These are phyloP conservation scores for Encarsia formosa DNA, from an alignment of 2,888 invertebrate species.

Conservation along the genomic window DNA sequence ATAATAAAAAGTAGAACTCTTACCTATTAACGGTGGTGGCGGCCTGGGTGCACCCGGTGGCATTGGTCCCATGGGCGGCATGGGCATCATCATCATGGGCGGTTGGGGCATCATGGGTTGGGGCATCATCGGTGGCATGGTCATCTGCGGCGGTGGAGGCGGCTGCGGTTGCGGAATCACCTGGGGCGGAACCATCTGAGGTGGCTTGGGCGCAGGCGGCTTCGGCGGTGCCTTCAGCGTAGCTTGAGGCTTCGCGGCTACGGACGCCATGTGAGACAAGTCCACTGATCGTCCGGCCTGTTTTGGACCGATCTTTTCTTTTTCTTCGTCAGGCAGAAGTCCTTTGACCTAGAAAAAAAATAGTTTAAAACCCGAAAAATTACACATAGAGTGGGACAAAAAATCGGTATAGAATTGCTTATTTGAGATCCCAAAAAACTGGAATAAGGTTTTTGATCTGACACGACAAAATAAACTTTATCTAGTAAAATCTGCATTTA, in stretches of 20 bases:
- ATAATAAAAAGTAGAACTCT: background rate
- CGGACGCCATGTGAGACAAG: slow-evolving; percentile 47
- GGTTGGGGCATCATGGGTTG: slow-evolving; percentile 56
- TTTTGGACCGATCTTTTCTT: slow-evolving; percentile 94
- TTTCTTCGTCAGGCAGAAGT: slow-evolving; percentile 89
- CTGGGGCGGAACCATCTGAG: no score
- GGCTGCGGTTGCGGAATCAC: slow-evolving; percentile 55
- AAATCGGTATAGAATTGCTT: no score
- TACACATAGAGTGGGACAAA: no score
- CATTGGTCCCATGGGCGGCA: slow-evolving; percentile 58
- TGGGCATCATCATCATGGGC: slow-evolving; percentile 64
- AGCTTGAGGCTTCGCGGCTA: slow-evolving; percentile 46
- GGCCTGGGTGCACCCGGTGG: slow-evolving; percentile 45
- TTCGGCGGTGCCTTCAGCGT: slow-evolving; percentile 48
- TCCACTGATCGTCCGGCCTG: slow-evolving; percentile 57
- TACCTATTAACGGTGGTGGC: slow-evolving; percentile 30
- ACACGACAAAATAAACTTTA: no score
- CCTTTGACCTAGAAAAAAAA: no score
- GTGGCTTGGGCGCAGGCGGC: slow-evolving; percentile 46
- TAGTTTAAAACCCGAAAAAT: no score
- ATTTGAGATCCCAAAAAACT: no score
- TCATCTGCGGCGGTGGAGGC: slow-evolving; percentile 59
- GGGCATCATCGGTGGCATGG: slow-evolving; percentile 57
- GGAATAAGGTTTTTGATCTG: no score
- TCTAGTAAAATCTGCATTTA: no score